These are phyloP conservation scores for Drosophila sp. DNA, from an alignment of 1,140 invertebrate species.

Conservation along the genomic window DNA sequence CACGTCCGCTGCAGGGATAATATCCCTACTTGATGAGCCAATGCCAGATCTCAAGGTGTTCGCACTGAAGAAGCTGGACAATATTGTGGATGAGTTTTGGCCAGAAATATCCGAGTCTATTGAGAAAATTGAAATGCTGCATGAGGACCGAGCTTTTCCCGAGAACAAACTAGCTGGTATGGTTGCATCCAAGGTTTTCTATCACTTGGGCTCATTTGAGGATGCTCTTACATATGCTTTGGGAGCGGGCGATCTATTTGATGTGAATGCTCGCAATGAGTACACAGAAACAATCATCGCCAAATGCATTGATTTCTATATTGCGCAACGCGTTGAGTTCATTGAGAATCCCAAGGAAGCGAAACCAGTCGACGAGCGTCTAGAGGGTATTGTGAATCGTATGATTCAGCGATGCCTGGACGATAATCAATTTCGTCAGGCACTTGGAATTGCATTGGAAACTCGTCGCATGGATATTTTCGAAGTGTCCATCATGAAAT, in stretches of 20 bases:
- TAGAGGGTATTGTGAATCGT: constrained; percentile 97
- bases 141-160: constrained; percentile 95
- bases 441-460: constrained; percentile 96
- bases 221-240: constrained; percentile 97
- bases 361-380: constrained; percentile 92
- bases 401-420: constrained; percentile 98
- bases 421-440: constrained; percentile 97
- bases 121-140: constrained; percentile 98
- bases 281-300: constrained; percentile 99
- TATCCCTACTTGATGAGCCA: constrained; percentile 97
- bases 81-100: constrained; percentile 99
- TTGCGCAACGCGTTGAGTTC: constrained; percentile 91
- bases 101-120: constrained; percentile 99
- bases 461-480: constrained; percentile 98
- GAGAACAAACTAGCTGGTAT: constrained; percentile 97
- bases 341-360: constrained; percentile 88
- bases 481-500: constrained; percentile 94
- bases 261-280: constrained; percentile 96
- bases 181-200: constrained; percentile 99
- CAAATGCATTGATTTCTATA: constrained; percentile 98
- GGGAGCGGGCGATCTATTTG: constrained; percentile 96
- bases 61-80: constrained; percentile 94
- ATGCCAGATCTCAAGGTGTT: constrained; percentile 97
- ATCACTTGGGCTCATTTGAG: constrained; percentile 98
- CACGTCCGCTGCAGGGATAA: constrained; percentile 92